These are phyloP conservation scores for Psammodynastes pulverulentus DNA, from an alignment of 2,113 vertebrate species.

Conservation along the genomic window DNA sequence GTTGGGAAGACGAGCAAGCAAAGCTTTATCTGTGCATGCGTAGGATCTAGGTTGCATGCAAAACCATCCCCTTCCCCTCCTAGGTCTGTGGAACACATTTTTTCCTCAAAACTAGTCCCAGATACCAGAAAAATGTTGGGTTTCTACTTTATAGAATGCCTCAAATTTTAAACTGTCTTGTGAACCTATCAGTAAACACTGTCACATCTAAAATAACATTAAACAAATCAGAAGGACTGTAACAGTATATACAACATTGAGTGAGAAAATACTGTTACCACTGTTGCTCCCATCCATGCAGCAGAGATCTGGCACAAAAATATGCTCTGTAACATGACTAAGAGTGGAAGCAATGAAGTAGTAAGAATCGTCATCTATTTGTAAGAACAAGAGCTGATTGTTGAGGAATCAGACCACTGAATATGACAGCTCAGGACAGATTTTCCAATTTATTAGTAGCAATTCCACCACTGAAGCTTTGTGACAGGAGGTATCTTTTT, in stretches of 20 bases:
- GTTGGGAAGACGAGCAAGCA: not conserved
- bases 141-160: not conserved
- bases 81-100: not conserved
- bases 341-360: not conserved
- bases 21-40: not conserved
- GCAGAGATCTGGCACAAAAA: not conserved
- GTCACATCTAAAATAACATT: not conserved
- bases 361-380: not conserved
- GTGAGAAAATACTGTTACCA: not conserved
- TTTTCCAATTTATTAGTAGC: not conserved
- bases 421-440: not conserved
- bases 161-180: not conserved
- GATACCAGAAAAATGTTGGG: not conserved
- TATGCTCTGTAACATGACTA: not conserved
- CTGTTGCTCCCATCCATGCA: not conserved
- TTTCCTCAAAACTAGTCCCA: not conserved
- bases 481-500: not conserved
- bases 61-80: not conserved
- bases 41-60: not conserved
- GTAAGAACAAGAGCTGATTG: not conserved
- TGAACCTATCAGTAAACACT: not conserved
- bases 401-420: not conserved
- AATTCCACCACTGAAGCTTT: not conserved
- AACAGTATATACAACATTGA: not conserved
- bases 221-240: not conserved